Evolutionary conservation across 2,888 invertebrate genomes (phyloP), one percentile per base, ranked within the genome.

Genomic region (Desoria tigrina): DNA sequence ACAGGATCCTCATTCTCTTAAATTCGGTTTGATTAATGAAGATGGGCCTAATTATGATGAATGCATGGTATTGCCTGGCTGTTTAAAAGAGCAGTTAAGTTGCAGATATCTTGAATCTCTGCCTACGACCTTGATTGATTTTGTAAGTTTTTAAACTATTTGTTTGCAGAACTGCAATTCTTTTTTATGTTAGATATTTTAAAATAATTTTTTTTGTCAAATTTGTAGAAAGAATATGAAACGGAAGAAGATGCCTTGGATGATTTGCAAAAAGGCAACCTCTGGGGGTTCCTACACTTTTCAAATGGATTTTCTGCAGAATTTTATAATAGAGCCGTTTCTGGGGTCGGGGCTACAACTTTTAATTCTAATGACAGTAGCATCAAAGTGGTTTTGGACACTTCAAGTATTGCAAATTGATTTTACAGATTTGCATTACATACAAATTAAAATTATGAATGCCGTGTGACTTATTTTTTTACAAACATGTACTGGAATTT

Each of bases 31-130:
- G 6, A 62, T 68, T 14, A 65, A 68, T 24, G 65, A 58, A 1
- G 62, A 65, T 3, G 58, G 50, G 0, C 2, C 27, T 2, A 42
- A 61, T 50, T 53, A 53, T 28, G 50, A 58, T 9, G 62, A 54
- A 14, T 65, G 65, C n/a, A 65, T 65, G 64, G 28, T 58, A 2
- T 58, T 61, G 3, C 24, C 28, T 59, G 68, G 55, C 18, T 68
- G 68, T 21, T 62, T 61, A 39, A 58, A 61, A 4, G 61, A 68
- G 26, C 58, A 49, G 61, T 50, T 68, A 61, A 58, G 59, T 24
- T 68, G 68, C 63, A 37, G 68, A 49, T 68, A 63, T 54, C 53
- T 68, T 21, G 54, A 65, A 53, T 54, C 42, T 2, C 58, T 68
- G 16, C 14, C 58, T 27, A 9, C 21, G 16, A 63, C 58, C 28